These are phyloP conservation scores for Cheilosia vernalis DNA, from an alignment of 2,888 invertebrate genomes.

Conservation along the genomic window DNA sequence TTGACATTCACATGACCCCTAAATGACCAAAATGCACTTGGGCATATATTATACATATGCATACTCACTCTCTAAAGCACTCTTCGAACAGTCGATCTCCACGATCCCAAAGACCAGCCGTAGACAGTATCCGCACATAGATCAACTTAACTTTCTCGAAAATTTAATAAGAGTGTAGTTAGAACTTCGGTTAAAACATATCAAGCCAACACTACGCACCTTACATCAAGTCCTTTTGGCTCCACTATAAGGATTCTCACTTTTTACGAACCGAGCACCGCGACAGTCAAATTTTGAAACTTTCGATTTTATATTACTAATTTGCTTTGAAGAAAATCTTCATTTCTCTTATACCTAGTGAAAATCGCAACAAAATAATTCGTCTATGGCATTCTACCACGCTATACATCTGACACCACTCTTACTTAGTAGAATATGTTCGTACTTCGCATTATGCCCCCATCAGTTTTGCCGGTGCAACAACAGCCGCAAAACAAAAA, in stretches of 20 bases:
- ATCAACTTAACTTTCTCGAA: background rate
- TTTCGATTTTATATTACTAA: slow-evolving; percentile 63
- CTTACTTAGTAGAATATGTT: slow-evolving; percentile 64
- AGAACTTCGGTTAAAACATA: background rate
- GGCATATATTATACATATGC: background rate
- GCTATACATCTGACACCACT: slow-evolving; percentile 64
- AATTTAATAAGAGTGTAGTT: background rate
- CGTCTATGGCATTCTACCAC: slow-evolving; percentile 37
- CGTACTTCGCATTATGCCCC: slow-evolving; percentile 53
- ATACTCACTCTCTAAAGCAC: slow-evolving; percentile 13
- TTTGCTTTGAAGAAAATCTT: slow-evolving; percentile 33
- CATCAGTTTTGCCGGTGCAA: slow-evolving; percentile 36
- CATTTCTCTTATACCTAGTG: slow-evolving; percentile 54
- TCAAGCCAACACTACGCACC: slow-evolving; percentile 15
- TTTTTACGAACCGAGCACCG: background rate
- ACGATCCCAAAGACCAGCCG: background rate
- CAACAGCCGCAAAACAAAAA: slow-evolving; percentile 33
- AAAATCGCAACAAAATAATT: slow-evolving; percentile 46
- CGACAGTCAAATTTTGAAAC: slow-evolving; percentile 21
- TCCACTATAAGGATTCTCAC: background rate
- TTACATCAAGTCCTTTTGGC: background rate
- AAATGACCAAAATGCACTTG: slow-evolving; percentile 15
- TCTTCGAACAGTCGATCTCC: background rate
- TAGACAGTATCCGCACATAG: background rate
- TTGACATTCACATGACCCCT: slow-evolving; percentile 37